Conservation (phyloP, 2,113 vertebrate species). For the Lepisosteus osseus region DNA sequence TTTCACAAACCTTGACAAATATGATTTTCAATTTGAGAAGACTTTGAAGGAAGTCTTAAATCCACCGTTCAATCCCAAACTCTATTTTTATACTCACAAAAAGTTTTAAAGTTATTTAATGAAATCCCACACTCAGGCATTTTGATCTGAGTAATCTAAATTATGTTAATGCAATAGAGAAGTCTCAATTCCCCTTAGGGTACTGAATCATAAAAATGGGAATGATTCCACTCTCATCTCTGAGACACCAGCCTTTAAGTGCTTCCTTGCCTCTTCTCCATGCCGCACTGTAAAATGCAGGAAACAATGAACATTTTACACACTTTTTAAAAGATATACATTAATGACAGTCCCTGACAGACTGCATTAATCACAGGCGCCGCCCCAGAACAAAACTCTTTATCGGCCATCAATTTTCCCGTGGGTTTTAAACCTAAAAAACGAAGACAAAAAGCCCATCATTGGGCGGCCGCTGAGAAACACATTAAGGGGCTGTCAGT, state of each 20-base stretch:
- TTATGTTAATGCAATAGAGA: background rate
- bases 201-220: background rate
- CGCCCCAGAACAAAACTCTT: conserved; percentile 75
- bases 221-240: background rate
- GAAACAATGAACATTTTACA: conserved; percentile 57
- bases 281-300: conserved; percentile 33
- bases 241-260: background rate
- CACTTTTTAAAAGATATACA: conserved; percentile 57
- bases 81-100: background rate
- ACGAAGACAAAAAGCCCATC: conserved; percentile 63
- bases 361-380: conserved; percentile 75
- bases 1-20: no score
- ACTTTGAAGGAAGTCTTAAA: background rate
- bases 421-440: conserved; percentile 66
- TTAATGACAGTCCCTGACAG: conserved; percentile 73
- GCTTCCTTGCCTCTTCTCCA: background rate
- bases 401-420: conserved; percentile 75
- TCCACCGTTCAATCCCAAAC: background rate
- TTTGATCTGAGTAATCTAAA: background rate
- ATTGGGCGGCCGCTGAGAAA: conserved; percentile 70
- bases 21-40: no score
- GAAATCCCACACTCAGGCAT: background rate
- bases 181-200: background rate
- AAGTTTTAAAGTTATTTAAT: conserved; percentile 3
- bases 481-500: conserved; percentile 82